Evolutionary conservation across 2,113 vertebrate species (phyloP).

Genomic region (Brachyistius frenatus): DNA sequence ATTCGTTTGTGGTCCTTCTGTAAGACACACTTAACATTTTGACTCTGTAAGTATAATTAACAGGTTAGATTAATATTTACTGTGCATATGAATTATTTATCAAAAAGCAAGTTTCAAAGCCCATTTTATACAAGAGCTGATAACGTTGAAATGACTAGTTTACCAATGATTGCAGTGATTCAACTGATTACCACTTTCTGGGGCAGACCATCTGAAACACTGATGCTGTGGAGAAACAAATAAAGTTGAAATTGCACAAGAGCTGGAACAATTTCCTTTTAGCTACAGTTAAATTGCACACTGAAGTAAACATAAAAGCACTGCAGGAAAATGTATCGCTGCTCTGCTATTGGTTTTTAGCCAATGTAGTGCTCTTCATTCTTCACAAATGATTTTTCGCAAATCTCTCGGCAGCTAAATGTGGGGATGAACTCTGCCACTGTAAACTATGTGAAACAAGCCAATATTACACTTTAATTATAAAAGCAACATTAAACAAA

Average conservation of each 20-base stretch:
- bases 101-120: conserved; percentile 64
- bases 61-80: conserved; percentile 45
- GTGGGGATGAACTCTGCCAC: too few species aligned
- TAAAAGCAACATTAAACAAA: too few species aligned
- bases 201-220: conserved; percentile 6
- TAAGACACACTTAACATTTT: conserved; percentile 24
- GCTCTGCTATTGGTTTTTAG: too few species aligned
- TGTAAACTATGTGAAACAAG: too few species aligned
- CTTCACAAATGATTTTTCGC: not conserved
- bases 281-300: not conserved
- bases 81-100: conserved; percentile 67
- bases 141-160: conserved; percentile 43
- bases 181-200: conserved; percentile 12
- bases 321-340: not conserved
- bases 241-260: not conserved
- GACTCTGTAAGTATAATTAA: conserved; percentile 33
- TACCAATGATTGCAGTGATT: conserved; percentile 16
- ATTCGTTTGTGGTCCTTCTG: conserved; percentile 33
- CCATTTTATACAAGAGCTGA: conserved; percentile 20
- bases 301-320: not conserved
- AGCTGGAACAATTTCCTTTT: not conserved
- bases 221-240: not conserved
- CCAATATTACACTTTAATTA: too few species aligned
- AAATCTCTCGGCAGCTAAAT: not conserved
- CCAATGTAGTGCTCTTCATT: not conserved